These are phyloP conservation scores for Pangasius macronema DNA, from an alignment of 2,797 vertebrate genomes.

Conservation along the genomic window DNA sequence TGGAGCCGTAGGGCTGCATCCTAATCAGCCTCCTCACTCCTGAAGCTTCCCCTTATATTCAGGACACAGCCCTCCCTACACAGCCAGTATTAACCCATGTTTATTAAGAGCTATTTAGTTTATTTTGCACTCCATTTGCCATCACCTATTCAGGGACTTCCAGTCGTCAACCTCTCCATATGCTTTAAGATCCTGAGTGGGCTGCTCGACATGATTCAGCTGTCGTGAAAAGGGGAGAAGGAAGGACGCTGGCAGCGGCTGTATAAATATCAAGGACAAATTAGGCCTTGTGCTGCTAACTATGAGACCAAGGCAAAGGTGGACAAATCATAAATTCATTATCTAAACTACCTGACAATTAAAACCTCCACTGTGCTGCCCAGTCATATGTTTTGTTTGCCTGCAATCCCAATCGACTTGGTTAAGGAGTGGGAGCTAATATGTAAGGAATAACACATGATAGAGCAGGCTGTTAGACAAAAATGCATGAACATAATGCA, in stretches of 20 bases:
- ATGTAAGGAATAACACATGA: not conserved
- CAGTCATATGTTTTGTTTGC: not conserved
- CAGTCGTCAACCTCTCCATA: not conserved
- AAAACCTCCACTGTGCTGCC: not conserved
- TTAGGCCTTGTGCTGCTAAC: not conserved
- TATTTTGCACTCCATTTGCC: slow-evolving; percentile 69
- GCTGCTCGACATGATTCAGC: slow-evolving; percentile 11
- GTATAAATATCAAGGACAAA: slow-evolving; percentile 12
- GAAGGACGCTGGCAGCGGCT: not conserved
- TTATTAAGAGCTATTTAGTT: slow-evolving; percentile 69
- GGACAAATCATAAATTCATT: slow-evolving; percentile 2
- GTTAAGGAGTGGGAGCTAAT: not conserved
- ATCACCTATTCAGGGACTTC: slow-evolving; percentile 62
- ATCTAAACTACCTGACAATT: not conserved
- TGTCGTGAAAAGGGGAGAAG: not conserved
- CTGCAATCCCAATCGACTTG: not conserved
- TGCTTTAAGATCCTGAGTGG: slow-evolving; percentile 21
- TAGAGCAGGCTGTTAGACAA: too few relatives aligned
- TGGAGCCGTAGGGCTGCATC: slow-evolving; percentile 57
- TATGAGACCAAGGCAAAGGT: not conserved
- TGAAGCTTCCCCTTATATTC: slow-evolving; percentile 27
- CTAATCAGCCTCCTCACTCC: slow-evolving; percentile 48
- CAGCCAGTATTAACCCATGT: slow-evolving; percentile 70
- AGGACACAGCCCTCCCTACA: slow-evolving; percentile 60
- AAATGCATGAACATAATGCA: not conserved